Evolutionary conservation across 1,140 invertebrate species (phyloP).

Genomic region (Neodiprion fabricii): DNA sequence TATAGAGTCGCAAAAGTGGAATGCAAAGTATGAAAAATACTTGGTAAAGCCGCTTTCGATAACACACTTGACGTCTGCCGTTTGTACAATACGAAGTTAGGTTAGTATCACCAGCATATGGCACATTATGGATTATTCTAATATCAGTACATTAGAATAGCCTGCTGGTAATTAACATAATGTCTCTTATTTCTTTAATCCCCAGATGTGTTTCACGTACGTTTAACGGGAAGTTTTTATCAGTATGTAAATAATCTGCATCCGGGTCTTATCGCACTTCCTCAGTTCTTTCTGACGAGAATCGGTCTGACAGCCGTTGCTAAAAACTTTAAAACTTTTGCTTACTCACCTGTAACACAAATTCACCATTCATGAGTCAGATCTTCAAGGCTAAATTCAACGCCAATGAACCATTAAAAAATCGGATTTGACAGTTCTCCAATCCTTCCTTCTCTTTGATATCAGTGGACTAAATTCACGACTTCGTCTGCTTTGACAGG

Average conservation of each 20-base stretch:
- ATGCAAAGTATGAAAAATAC: neutral
- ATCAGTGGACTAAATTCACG: too few species aligned
- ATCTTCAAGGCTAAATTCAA: too few species aligned
- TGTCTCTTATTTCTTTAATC: slow-evolving; percentile 26
- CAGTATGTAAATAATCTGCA: slow-evolving; percentile 39
- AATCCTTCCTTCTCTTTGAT: too few species aligned
- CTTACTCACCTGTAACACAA: too few species aligned
- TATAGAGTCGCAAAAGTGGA: neutral
- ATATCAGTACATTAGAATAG: slow-evolving; percentile 13
- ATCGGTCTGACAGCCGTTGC: neutral
- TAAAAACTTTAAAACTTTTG: too few species aligned
- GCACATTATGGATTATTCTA: slow-evolving; percentile 13
- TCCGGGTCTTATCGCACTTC: slow-evolving; percentile 53
- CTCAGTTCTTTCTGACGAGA: slow-evolving; percentile 19
- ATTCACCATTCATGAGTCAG: too few species aligned
- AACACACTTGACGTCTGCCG: neutral
- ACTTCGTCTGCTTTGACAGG: too few species aligned
- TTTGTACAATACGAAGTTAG: slow-evolving; percentile 15
- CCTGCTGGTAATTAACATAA: slow-evolving; percentile 27
- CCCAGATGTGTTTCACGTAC: slow-evolving; percentile 25
- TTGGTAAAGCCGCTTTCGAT: neutral
- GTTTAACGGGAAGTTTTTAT: slow-evolving; percentile 47
- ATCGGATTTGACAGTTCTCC: too few species aligned
- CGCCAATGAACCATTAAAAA: too few species aligned
- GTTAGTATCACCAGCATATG: slow-evolving; percentile 34